Percentiles rank a stretch among this genome's conserved stretches.
These are phyloP conservation scores for Lumbricus terrestris DNA, from an alignment of 2,888 invertebrate species.

Conservation along the genomic window DNA sequence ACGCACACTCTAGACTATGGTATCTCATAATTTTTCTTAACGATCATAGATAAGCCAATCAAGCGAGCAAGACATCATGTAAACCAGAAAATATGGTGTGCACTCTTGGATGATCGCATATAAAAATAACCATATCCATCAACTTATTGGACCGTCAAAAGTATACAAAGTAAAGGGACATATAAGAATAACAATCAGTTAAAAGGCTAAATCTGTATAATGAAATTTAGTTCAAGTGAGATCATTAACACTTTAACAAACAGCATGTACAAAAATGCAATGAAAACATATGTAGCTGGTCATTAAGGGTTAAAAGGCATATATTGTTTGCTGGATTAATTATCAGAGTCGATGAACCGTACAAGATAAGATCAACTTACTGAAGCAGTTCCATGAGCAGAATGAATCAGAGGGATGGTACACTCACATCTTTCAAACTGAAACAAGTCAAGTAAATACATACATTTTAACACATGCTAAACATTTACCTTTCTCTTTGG, in stretches of 20 bases:
- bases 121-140: no score
- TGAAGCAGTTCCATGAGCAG: background rate
- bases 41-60: no score
- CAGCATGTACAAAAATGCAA: no score
- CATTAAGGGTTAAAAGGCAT: no score
- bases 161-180: no score
- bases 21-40: no score
- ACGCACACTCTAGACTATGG: no score
- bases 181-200: background rate
- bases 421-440: constrained; percentile 17
- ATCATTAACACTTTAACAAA: no score
- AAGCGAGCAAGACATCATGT: background rate
- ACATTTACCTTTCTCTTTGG: no score
- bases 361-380: background rate
- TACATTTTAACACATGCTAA: background rate
- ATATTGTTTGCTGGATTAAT: background rate
- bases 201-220: background rate
- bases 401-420: background rate
- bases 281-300: no score
- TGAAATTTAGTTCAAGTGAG: background rate
- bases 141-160: background rate
- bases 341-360: background rate
- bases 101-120: background rate
- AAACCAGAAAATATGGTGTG: background rate
- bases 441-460: background rate